phyloP scores from a whole-genome alignment of 2,113 vertebrate species.

The Platichthys stellatus region DNA sequence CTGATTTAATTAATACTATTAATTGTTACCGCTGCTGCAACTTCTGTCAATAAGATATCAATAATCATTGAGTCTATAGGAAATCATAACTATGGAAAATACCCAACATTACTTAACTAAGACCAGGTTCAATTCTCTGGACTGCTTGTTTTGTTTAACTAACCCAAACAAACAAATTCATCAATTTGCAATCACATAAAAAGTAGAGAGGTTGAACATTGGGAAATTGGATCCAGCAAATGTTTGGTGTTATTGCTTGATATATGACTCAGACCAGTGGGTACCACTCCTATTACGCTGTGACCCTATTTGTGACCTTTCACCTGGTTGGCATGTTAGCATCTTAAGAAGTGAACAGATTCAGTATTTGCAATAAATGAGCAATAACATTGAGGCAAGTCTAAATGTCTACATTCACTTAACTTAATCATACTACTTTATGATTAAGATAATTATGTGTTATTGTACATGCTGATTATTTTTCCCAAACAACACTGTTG shows the following conservation, averaged over 20 bases:
- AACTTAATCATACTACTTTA: too few species aligned
- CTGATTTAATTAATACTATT: neutral
- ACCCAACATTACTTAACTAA: neutral
- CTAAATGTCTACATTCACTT: neutral
- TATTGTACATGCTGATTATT: neutral
- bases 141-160: neutral
- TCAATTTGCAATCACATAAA: too few species aligned
- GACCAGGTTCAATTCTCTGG: neutral
- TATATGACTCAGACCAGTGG: neutral
- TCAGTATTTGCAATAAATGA: neutral
- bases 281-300: too few species aligned
- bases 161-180: neutral
- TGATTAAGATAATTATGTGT: neutral
- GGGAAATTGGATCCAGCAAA: neutral
- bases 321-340: too few species aligned
- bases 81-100: neutral
- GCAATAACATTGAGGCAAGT: neutral
- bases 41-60: too few species aligned
- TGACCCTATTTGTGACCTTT: too few species aligned
- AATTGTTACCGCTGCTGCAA: neutral
- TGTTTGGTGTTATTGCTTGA: neutral
- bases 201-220: too few species aligned
- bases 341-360: neutral
- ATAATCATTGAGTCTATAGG: neutral
- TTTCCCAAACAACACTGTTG: too few species aligned